These are phyloP conservation scores for Synanceia verrucosa DNA, from an alignment of 2,797 vertebrate genomes.

Conservation along the genomic window DNA sequence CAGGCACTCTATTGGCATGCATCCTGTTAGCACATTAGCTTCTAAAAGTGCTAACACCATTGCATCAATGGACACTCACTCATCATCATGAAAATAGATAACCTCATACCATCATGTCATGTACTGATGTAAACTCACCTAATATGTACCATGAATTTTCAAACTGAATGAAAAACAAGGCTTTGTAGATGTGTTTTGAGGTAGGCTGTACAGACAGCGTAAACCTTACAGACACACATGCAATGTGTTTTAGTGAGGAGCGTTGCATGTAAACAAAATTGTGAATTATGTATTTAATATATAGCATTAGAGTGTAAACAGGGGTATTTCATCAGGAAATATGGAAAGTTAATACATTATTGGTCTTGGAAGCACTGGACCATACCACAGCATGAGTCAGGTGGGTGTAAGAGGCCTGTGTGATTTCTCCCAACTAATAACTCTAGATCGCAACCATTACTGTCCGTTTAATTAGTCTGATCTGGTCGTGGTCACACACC, in stretches of 20 bases:
- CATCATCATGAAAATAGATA: constrained; percentile 11
- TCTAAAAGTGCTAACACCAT: constrained; percentile 23
- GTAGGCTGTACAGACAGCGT: background rate
- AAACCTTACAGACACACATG: background rate
- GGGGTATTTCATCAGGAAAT: background rate
- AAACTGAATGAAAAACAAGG: background rate
- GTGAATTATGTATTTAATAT: background rate
- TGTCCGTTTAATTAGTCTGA: constrained; percentile 69
- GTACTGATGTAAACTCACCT: background rate
- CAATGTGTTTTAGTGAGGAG: background rate
- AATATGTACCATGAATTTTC: background rate
- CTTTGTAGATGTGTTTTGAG: background rate
- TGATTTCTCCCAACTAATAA: constrained; percentile 65
- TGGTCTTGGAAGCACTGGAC: constrained; percentile 31
- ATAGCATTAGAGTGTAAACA: background rate
- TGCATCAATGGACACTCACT: too few species aligned
- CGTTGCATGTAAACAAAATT: background rate
- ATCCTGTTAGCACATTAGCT: constrained; percentile 1
- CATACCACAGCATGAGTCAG: constrained; percentile 41
- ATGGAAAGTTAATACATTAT: constrained; percentile 28
- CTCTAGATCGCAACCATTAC: constrained; percentile 65
- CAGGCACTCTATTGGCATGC: background rate
- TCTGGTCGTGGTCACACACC: constrained; percentile 52
- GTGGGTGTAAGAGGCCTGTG: constrained; percentile 52
- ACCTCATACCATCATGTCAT: constrained; percentile 7